A percentile compares a stretch with the other conserved stretches of the same genome.
These are phyloP conservation scores for Lasiurus borealis DNA, from an alignment of 2,113 vertebrate genomes.

Conservation along the genomic window DNA sequence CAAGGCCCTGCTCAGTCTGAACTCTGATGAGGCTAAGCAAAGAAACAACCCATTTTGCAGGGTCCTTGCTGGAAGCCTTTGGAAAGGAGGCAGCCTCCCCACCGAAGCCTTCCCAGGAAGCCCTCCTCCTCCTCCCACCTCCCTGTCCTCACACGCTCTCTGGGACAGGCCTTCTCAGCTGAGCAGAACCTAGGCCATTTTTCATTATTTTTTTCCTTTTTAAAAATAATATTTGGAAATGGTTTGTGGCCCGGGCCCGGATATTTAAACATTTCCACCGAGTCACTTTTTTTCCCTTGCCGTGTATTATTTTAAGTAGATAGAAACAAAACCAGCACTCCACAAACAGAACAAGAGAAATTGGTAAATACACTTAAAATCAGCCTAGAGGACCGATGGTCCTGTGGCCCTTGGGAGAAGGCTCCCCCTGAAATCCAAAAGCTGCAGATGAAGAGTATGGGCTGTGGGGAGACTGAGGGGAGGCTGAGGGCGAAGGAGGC, in stretches of 20 bases:
- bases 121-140: background rate
- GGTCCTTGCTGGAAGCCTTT: background rate
- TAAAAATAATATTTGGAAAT: constrained; percentile 74
- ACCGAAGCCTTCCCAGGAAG: background rate
- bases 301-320: constrained; percentile 40
- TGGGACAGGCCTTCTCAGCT: background rate
- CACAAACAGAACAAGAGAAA: constrained; percentile 46
- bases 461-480: fast-evolving
- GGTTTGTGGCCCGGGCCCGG: background rate
- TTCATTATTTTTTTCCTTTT: background rate
- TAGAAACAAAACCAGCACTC: constrained; percentile 37
- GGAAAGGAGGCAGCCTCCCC: background rate
- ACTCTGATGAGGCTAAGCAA: background rate
- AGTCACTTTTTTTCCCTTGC: background rate
- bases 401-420: background rate
- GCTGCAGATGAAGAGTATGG: background rate
- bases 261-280: constrained; percentile 48
- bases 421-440: background rate
- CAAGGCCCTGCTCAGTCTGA: background rate
- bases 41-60: constrained; percentile 6
- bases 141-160: background rate
- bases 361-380: constrained; percentile 4
- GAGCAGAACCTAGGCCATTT: background rate
- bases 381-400: background rate
- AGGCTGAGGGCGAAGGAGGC: no score